A percentile compares a stretch with the other conserved stretches of the same genome.
Evolutionary conservation across 1,140 invertebrate genomes (phyloP).

Genomic region (Diploscapter pachys): DNA sequence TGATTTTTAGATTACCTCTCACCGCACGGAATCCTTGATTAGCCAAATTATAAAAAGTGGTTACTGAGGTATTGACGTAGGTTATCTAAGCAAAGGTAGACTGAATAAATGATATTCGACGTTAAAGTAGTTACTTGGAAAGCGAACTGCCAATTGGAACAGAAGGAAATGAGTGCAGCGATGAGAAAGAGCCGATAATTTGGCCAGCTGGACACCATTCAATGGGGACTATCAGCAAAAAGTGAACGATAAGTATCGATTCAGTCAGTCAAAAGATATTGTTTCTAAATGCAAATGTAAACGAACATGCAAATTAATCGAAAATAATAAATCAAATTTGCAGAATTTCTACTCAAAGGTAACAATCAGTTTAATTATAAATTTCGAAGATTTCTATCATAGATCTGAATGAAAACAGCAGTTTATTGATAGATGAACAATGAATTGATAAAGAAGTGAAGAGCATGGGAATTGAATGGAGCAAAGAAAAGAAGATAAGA

Average conservation of each 20-base stretch:
- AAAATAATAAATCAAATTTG: too few relatives aligned
- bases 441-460: too few relatives aligned
- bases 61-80: slow-evolving; percentile 41
- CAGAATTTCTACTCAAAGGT: too few relatives aligned
- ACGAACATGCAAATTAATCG: too few relatives aligned
- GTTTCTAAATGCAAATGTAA: too few relatives aligned
- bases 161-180: slow-evolving; percentile 38
- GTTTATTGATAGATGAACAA: too few relatives aligned
- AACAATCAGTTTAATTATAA: too few relatives aligned
- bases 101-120: not conserved
- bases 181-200: slow-evolving; percentile 33
- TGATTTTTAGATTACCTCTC: slow-evolving; percentile 1
- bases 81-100: slow-evolving; percentile 28
- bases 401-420: too few relatives aligned
- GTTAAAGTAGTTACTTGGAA: slow-evolving; percentile 30
- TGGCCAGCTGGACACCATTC: slow-evolving; percentile 26
- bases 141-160: slow-evolving; percentile 43
- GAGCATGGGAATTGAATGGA: too few relatives aligned
- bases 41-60: slow-evolving; percentile 29
- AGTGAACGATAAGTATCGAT: not conserved
- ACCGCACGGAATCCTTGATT: slow-evolving; percentile 5
- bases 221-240: slow-evolving; percentile 8
- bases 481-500: too few relatives aligned
- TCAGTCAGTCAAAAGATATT: too few relatives aligned
- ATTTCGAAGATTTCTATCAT: too few relatives aligned